A percentile compares a stretch with the other conserved stretches of the same genome.
These are phyloP conservation scores for Apodemus sylvaticus DNA, from an alignment of 2,113 vertebrate species.

Conservation along the genomic window DNA sequence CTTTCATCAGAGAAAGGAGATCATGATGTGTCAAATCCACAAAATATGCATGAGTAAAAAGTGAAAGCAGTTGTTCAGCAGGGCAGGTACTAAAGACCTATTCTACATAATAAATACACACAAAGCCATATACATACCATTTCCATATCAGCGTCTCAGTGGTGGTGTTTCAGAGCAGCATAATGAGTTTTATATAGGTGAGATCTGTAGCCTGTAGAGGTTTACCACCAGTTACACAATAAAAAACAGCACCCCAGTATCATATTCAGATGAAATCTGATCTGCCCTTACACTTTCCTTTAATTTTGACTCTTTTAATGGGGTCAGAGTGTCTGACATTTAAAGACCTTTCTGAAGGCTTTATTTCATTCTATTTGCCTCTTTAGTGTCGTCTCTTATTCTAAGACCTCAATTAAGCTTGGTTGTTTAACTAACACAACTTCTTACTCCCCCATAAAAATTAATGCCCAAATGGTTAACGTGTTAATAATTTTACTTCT, in stretches of 20 bases:
- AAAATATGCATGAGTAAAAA: not conserved
- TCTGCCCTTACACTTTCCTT: not conserved
- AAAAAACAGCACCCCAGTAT: not conserved
- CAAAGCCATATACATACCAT: not conserved
- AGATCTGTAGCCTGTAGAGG: not conserved
- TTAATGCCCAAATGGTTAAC: constrained; percentile 7
- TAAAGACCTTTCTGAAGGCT: not conserved
- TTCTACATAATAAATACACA: not conserved
- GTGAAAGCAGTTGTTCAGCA: not conserved
- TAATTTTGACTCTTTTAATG: not conserved
- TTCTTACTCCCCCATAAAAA: constrained; percentile 12
- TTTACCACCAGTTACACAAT: not conserved
- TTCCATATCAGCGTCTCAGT: not conserved
- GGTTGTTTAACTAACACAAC: not conserved
- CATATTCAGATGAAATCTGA: not conserved
- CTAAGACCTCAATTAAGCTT: not conserved
- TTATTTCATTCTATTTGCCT: not conserved
- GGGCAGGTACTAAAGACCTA: not conserved
- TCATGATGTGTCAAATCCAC: not conserved
- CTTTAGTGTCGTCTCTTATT: not conserved
- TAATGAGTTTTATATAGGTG: not conserved
- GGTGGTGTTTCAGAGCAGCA: not conserved
- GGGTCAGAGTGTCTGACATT: not conserved
- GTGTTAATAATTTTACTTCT: constrained; percentile 30
- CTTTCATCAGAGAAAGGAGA: constrained; percentile 3